A percentile compares a stretch with the other conserved stretches of the same genome.
Conservation (phyloP, 2,113 vertebrate species). For the Oreochromis spilurus region DNA sequence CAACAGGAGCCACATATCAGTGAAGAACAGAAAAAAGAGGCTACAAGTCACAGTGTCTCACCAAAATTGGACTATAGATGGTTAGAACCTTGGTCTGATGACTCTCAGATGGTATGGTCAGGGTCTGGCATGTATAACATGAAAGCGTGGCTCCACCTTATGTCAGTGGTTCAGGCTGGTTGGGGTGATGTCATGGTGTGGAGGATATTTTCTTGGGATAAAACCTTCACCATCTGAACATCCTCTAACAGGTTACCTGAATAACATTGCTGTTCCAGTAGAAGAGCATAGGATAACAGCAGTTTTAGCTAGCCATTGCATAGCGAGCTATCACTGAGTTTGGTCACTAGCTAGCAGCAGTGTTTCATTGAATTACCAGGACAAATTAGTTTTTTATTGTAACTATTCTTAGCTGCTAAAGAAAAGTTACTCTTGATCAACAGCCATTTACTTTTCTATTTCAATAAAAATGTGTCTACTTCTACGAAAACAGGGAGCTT, state of each 20-base stretch:
- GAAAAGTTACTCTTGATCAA: neutral
- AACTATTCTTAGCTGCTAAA: neutral
- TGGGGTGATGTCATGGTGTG: neutral
- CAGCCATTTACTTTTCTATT: neutral
- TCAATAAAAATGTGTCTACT: neutral
- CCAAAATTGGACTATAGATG: neutral
- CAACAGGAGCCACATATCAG: neutral
- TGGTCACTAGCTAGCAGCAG: neutral
- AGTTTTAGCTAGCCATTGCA: neutral
- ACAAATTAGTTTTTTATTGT: neutral
- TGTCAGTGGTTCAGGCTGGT: neutral
- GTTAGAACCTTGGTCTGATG: neutral
- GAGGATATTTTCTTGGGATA: neutral
- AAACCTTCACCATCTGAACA: neutral
- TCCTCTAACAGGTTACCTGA: neutral
- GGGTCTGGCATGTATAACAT: neutral
- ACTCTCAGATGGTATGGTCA: neutral
- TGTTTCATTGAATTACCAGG: neutral
- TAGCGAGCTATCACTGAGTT: neutral
- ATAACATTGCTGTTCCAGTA: neutral
- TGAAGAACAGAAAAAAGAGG: rapidly evolving
- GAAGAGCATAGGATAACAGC: neutral
- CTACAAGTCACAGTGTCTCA: neutral
- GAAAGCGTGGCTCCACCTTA: neutral
- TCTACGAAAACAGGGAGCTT: neutral